A percentile compares a stretch with the other conserved stretches of the same genome.
These are phyloP conservation scores for Macaca nemestrina DNA, from an alignment of 2,113 vertebrate species.

Conservation along the genomic window DNA sequence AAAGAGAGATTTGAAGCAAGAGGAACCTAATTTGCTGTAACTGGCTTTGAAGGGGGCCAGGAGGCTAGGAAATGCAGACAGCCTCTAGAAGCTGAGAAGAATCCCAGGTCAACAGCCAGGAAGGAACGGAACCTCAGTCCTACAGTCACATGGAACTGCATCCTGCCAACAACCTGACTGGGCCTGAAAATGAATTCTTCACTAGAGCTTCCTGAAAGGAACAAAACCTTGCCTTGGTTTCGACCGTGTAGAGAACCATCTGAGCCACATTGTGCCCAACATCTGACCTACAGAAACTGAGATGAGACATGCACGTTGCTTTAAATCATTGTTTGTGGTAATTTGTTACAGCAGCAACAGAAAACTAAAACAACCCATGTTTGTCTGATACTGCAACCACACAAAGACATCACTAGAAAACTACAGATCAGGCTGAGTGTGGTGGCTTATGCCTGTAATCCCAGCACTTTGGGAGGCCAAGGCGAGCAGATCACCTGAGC, in stretches of 20 bases:
- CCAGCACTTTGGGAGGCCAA: too few relatives aligned
- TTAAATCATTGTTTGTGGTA: neutral
- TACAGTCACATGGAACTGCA: neutral
- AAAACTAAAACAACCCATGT: neutral
- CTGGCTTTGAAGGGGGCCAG: neutral
- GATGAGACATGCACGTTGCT: neutral
- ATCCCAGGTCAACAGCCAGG: neutral
- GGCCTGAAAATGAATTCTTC: neutral
- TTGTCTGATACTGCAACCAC: neutral
- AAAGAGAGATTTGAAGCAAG: neutral
- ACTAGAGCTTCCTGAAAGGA: neutral
- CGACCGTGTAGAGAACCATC: neutral
- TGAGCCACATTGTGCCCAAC: neutral
- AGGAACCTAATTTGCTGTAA: neutral
- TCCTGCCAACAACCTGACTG: neutral
- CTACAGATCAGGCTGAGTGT: neutral
- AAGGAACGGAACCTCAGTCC: neutral
- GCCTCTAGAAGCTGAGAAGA: neutral
- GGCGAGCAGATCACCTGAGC: too few relatives aligned
- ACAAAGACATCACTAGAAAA: neutral
- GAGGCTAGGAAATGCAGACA: neutral
- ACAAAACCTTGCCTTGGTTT: neutral
- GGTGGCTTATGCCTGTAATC: too few relatives aligned
- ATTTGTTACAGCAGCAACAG: neutral
- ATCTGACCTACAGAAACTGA: neutral